Percentiles rank a stretch among this genome's conserved stretches.
Evolutionary conservation across 2,113 vertebrate genomes (phyloP).

Genomic region (Phocoena sinus): DNA sequence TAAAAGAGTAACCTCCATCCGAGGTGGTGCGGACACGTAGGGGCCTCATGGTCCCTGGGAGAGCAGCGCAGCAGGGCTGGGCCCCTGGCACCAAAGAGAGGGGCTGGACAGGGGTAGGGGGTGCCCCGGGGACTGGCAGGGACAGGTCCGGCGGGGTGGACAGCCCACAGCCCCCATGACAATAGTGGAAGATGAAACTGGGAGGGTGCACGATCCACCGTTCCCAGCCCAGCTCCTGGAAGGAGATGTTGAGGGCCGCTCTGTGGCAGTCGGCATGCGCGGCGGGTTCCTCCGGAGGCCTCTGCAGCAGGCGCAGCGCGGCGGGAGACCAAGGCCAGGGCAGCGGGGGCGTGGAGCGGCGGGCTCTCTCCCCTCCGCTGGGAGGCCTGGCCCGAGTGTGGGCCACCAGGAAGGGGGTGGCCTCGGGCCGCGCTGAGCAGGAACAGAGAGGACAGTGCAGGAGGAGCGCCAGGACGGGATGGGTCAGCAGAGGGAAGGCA

Average conservation of each 20-base stretch:
- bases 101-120: constrained; percentile 75
- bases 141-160: not conserved
- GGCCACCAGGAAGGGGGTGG: constrained; percentile 89
- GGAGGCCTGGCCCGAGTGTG: constrained; percentile 49
- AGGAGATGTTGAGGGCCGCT: constrained; percentile 88
- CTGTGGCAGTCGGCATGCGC: constrained; percentile 84
- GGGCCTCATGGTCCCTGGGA: constrained; percentile 90
- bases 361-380: constrained; percentile 65
- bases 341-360: constrained; percentile 69
- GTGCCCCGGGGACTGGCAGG: not conserved
- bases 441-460: constrained; percentile 85
- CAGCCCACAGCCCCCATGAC: constrained; percentile 88
- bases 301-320: constrained; percentile 84
- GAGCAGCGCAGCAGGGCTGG: constrained; percentile 89
- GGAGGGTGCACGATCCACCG: constrained; percentile 93
- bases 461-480: constrained; percentile 81
- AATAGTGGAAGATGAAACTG: constrained; percentile 91
- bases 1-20: constrained; percentile 92
- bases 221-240: constrained; percentile 94
- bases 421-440: constrained; percentile 79
- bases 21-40: constrained; percentile 91
- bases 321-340: constrained; percentile 86
- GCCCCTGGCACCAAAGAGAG: constrained; percentile 81
- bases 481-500: constrained; percentile 69
- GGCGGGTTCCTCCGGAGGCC: constrained; percentile 77